These are phyloP conservation scores for Nephrotoma guestfalica DNA, from an alignment of 2,888 invertebrate genomes.

Conservation along the genomic window DNA sequence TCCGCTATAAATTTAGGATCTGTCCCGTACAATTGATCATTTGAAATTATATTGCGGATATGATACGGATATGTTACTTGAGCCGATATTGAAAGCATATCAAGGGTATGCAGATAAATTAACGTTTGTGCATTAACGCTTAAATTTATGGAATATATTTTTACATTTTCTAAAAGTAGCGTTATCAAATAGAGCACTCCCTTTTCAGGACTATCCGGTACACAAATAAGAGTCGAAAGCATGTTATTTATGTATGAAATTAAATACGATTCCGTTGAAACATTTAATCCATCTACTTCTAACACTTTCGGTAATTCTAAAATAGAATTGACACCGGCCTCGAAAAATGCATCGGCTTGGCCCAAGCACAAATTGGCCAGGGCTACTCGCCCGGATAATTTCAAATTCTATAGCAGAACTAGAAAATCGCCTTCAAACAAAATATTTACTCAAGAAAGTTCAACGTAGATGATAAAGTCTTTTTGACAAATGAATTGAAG, in stretches of 20 bases:
- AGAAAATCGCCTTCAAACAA: too few relatives aligned
- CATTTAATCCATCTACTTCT: conserved; percentile 58
- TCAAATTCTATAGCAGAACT: too few relatives aligned
- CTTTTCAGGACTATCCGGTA: conserved; percentile 82
- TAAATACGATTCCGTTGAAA: conserved; percentile 56
- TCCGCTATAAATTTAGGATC: conserved; percentile 74
- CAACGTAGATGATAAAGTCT: too few relatives aligned
- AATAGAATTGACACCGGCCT: conserved; percentile 68
- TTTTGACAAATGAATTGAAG: too few relatives aligned
- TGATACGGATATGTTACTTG: conserved; percentile 78
- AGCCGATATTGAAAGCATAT: conserved; percentile 61
- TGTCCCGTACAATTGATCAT: conserved; percentile 80
- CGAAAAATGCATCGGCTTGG: conserved; percentile 91
- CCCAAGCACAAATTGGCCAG: conserved; percentile 79
- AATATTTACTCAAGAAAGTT: too few relatives aligned
- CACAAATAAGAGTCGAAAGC: conserved; percentile 64
- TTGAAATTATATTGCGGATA: conserved; percentile 78
- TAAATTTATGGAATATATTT: conserved; percentile 55
- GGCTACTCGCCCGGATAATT: conserved; percentile 75
- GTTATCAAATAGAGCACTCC: conserved; percentile 70
- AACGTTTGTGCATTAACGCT: conserved; percentile 48
- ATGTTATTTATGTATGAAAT: conserved; percentile 60
- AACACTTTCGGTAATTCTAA: conserved; percentile 57
- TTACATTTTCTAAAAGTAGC: conserved; percentile 66
- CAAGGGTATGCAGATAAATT: conserved; percentile 60